A percentile compares a stretch with the other conserved stretches of the same genome.
These are phyloP conservation scores for Corvus cornix DNA, from an alignment of 2,113 vertebrate genomes.

Conservation along the genomic window DNA sequence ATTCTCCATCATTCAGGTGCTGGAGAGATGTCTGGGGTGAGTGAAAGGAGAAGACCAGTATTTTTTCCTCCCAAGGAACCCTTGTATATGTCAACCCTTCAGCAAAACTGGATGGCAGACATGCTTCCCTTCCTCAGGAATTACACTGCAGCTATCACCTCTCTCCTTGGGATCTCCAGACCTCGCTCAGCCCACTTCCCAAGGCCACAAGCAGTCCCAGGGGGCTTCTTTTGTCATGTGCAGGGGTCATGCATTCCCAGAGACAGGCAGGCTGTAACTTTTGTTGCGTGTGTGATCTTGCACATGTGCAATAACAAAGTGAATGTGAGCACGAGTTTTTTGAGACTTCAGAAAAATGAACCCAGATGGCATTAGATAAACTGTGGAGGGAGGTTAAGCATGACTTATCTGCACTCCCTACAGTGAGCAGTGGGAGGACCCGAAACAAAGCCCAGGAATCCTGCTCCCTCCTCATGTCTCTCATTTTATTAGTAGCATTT, in stretches of 20 bases:
- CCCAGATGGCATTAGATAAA: background rate
- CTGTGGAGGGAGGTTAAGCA: background rate
- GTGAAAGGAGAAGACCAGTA: background rate
- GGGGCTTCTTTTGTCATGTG: background rate
- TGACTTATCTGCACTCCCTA: background rate
- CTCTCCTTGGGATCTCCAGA: background rate
- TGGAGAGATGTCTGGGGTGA: background rate
- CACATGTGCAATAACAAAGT: background rate
- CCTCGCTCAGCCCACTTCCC: rapidly evolving
- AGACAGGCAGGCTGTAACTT: rapidly evolving
- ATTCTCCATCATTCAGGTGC: background rate
- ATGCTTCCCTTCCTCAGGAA: background rate
- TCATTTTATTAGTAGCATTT: background rate
- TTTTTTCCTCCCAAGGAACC: background rate
- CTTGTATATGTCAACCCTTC: background rate
- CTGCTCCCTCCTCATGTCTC: background rate
- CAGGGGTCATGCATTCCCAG: rapidly evolving
- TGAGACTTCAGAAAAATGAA: background rate
- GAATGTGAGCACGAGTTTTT: background rate
- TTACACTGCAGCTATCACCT: background rate
- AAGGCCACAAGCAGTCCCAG: background rate
- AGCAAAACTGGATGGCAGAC: background rate
- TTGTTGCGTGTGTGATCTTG: background rate
- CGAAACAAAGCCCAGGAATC: background rate
- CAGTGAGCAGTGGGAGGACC: background rate